Base-by-base conservation (phyloP, 2,113 vertebrate genomes). In the Hypocryptadius cinnamomeus region DNA sequence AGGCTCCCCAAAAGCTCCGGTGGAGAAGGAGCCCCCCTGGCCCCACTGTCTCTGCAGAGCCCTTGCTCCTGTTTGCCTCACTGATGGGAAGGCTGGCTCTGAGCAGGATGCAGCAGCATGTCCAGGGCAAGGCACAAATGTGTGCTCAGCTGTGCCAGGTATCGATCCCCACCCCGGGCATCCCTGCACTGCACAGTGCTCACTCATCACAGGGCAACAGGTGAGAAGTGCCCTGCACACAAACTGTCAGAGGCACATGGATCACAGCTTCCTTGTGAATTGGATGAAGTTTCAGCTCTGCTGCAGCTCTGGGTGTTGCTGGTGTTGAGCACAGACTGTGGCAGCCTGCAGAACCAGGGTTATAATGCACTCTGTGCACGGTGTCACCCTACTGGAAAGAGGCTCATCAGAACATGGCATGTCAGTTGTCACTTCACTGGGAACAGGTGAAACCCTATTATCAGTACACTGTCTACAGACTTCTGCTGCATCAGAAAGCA, bases 401-500 rank as follows among this genome's bases (percentile, higher is more conserved):
- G 93, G 77, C 61, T 95, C 92, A 87, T 92, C 93, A 63, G 86
- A 95, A 95, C 86, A 93, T 11, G 87, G 93, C 92, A 39, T 74
- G 79, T 95, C 94, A 92, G 73, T 95, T 96, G 94, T 96, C 96
- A 93, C 95, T 92, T 95, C 77, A n/a, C 83, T n/a, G 71, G 73
- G 84, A 95, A 73, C 76, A 88, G 94, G 92, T 79, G 93, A 94
- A 96, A 94, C 93, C 95, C 91, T 90, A 90, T 96, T 96, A 96
- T 93, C 89, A 77, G 91, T 65, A 79, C 68, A 42, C 25, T 33
- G 70, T 82, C 93, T 87, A 59, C 87, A 77, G 73, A 82, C 89
- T 91, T 68, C 78, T 3, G 30, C 72, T 83, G 92, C 92, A 92
- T 86, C 78, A 83, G 79, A 89, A 91, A 96, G 33, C 96, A 92